Base-by-base conservation (phyloP, 2,113 vertebrate species). In the Semicossyphus pulcher region DNA sequence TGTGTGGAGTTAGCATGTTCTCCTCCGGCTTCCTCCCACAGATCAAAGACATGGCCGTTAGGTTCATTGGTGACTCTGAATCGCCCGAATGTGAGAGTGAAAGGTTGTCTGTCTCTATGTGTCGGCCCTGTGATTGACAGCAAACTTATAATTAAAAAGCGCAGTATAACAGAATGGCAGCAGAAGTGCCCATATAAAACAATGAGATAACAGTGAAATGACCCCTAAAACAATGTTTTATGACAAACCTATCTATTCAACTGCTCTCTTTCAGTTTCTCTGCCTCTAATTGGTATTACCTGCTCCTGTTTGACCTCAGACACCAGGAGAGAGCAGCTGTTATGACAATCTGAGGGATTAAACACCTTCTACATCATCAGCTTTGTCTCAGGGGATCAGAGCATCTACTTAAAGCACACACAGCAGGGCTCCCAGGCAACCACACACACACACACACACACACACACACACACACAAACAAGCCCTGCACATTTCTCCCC, bases 391-490 rank as follows among this genome's bases (percentile, higher is more conserved):
- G 2, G 21, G 67, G 67, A 73, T 78, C 31, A 36, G 70, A 44
- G 45, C 65, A 68, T 80, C 69, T 23, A 61, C 67, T 76, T 66
- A 54, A 86, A 78, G n/a, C n/a, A n/a, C 68, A 67, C 79, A 69
- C 37, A 72, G 63, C 72, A 59, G 76, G 41, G 80, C 80, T 87
- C 76, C 76, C 58, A 84, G 60, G 84, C 78, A 90, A 87, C 77
- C 29, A 47, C 63, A 49, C 59, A 54, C 11, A 70, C 73, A 67
- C 73, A 64, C 58, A 39, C 26, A 32, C 32, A 58, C 74, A 70
- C 65, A 61, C 52, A 63, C 42, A 31, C 45, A n/a, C 31, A n/a
- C 7, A 59, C 36, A 73, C 20, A 37, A 14, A 72, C 5, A 64
- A 47, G 11, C 47, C 53, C 69, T 32, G 36, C 42, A 25, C 54